Conservation (phyloP, 1,140 invertebrate genomes). For the Lucilia sericata region DNA sequence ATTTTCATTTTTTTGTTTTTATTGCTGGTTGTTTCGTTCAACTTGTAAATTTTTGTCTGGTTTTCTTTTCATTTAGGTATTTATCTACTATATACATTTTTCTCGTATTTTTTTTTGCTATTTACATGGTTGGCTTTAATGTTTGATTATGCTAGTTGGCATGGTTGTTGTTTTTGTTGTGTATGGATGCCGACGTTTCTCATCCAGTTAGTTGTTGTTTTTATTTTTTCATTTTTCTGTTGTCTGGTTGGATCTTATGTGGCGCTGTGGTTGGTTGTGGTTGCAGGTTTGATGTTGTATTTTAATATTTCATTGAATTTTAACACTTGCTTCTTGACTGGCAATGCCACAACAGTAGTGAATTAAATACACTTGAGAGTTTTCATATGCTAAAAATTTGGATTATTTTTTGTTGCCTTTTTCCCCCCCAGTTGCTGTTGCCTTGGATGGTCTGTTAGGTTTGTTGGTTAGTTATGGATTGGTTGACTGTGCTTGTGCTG, state of each 20-base stretch:
- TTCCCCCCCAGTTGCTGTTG: too few relatives aligned
- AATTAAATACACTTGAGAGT: not conserved
- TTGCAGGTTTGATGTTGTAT: constrained; percentile 1
- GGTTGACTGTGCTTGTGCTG: too few relatives aligned
- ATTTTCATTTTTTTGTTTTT: not conserved
- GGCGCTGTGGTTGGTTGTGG: constrained; percentile 1
- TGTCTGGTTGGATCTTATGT: constrained; percentile 5
- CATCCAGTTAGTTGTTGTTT: not conserved
- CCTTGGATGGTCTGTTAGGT: too few relatives aligned
- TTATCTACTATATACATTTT: not conserved
- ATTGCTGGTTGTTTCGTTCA: not conserved
- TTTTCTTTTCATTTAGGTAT: constrained; percentile 1
- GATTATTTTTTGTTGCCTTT: too few relatives aligned
- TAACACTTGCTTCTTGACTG: constrained; percentile 14
- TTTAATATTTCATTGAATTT: constrained; percentile 1
- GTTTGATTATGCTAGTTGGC: not conserved
- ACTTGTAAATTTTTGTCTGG: not conserved
- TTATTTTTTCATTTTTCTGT: not conserved
- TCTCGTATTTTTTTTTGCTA: not conserved
- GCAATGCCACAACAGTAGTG: not conserved
- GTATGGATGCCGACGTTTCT: not conserved
- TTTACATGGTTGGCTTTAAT: constrained; percentile 19
- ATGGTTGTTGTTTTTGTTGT: not conserved
- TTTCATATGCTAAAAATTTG: not conserved
- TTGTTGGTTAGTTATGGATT: too few relatives aligned